These are phyloP conservation scores for Leptoclinus maculatus DNA, from an alignment of 2,797 vertebrate species.

Conservation along the genomic window DNA sequence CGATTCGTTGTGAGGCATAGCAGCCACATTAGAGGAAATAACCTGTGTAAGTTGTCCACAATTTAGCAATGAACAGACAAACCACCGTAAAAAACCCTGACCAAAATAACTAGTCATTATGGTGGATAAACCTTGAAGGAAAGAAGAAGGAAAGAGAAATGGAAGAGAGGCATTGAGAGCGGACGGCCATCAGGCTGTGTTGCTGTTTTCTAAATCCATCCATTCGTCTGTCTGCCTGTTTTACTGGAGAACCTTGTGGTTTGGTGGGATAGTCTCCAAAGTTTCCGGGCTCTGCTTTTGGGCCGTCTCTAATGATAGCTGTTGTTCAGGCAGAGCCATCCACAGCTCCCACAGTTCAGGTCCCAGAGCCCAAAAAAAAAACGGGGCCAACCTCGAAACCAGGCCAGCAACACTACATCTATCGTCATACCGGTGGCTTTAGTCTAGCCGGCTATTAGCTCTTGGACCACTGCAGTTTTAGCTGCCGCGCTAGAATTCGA, in stretches of 20 bases:
- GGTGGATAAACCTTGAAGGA: not conserved
- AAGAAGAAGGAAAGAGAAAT: conserved; percentile 22
- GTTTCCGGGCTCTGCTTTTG: conserved; percentile 67
- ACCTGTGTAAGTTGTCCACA: conserved; percentile 22
- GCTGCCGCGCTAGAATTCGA: conserved; percentile 34
- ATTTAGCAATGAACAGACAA: conserved; percentile 33
- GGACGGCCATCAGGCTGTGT: conserved; percentile 12
- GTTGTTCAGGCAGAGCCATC: conserved; percentile 63
- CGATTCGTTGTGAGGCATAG: conserved; percentile 4
- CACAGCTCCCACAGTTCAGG: conserved; percentile 62
- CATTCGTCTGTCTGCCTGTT: conserved; percentile 42
- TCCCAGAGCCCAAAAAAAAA: conserved; percentile 54
- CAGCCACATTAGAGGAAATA: conserved; percentile 23
- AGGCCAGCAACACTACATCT: conserved; percentile 60
- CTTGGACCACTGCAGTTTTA: conserved; percentile 42
- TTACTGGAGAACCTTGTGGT: conserved; percentile 66
- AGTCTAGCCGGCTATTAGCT: conserved; percentile 74
- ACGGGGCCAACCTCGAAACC: conserved; percentile 45
- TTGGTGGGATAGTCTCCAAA: conserved; percentile 57
- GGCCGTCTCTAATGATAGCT: conserved; percentile 75
- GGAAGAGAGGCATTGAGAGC: not conserved
- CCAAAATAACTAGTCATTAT: conserved; percentile 29
- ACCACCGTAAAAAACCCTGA: conserved; percentile 15
- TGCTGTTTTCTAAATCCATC: conserved; percentile 50
- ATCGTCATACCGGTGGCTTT: conserved; percentile 80